These are phyloP conservation scores for Acyrthosiphon pisum DNA, from an alignment of 1,140 invertebrate genomes.

Conservation along the genomic window DNA sequence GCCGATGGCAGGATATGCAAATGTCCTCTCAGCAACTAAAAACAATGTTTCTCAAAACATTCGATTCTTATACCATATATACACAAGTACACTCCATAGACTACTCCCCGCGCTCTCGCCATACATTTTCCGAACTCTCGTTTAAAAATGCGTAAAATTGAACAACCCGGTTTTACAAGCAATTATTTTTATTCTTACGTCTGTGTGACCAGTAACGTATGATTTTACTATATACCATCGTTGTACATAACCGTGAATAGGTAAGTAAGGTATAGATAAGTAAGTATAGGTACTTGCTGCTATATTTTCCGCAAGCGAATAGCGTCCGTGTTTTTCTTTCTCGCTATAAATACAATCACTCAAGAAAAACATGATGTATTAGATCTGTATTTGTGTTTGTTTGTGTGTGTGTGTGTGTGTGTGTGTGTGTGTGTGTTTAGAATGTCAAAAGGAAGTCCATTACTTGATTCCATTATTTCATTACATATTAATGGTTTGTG, in stretches of 20 bases:
- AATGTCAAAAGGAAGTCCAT: neutral
- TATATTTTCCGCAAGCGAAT: neutral
- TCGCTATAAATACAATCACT: neutral
- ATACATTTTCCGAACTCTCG: neutral
- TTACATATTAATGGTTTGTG: neutral
- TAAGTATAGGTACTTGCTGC: neutral
- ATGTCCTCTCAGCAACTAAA: neutral
- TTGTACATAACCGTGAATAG: neutral
- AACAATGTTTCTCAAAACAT: neutral
- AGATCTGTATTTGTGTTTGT: neutral
- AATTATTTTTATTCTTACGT: constrained; percentile 18
- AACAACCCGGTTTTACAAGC: neutral
- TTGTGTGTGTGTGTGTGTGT: neutral
- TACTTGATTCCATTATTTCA: too few species aligned
- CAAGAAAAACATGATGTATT: neutral
- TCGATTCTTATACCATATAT: neutral
- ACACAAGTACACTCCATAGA: neutral
- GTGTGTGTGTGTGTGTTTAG: neutral
- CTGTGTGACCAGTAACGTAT: neutral
- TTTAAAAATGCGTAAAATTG: neutral
- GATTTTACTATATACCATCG: neutral
- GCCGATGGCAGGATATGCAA: neutral
- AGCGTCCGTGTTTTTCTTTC: neutral
- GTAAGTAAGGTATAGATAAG: neutral
- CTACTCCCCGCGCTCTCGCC: neutral